Evolutionary conservation across 2,113 vertebrate species (phyloP).

Genomic region (Rhinoderma darwinii): DNA sequence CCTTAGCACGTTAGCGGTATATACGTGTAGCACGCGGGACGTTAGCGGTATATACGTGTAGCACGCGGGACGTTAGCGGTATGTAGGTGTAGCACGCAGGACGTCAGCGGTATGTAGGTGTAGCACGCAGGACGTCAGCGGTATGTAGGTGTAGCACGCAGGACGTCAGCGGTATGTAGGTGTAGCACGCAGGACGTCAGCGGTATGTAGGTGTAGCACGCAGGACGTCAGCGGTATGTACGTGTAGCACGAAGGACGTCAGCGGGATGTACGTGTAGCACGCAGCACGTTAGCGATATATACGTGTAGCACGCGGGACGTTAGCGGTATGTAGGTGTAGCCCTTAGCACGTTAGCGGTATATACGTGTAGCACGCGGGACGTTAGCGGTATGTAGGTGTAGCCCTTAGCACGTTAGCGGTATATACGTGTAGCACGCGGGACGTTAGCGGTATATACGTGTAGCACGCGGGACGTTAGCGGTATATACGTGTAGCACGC

Average conservation of each 20-base stretch:
- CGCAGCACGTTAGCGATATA: too few species aligned
- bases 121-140: too few species aligned
- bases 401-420: not conserved
- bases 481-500: too few species aligned
- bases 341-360: not conserved
- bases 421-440: not conserved
- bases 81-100: too few species aligned
- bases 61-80: too few species aligned
- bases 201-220: not conserved
- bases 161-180: too few species aligned
- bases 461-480: too few species aligned
- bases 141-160: too few species aligned
- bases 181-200: not conserved
- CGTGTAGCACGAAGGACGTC: not conserved
- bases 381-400: not conserved
- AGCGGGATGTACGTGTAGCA: too few species aligned
- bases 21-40: not conserved
- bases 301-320: not conserved
- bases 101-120: too few species aligned
- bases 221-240: not conserved
- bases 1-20: not conserved
- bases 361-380: not conserved
- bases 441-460: too few species aligned
- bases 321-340: not conserved
- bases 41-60: not conserved